These are phyloP conservation scores for Aphaenogaster floridana DNA, from an alignment of 1,140 invertebrate species.

Conservation along the genomic window DNA sequence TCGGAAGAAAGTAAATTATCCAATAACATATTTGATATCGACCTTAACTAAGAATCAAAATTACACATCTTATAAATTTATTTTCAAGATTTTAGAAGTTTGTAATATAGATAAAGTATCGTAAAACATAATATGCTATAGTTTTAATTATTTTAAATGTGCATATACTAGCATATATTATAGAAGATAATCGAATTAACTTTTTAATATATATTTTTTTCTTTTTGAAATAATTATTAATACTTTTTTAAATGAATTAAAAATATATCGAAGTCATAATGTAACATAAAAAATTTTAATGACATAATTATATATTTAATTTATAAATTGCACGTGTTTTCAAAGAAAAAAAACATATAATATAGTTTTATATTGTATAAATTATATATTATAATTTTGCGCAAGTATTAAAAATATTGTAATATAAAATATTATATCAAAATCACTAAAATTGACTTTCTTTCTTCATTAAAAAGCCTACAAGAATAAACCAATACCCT, in stretches of 20 bases:
- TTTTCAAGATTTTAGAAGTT: background rate
- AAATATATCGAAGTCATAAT: background rate
- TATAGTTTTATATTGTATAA: constrained; percentile 7
- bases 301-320: background rate
- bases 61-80: background rate
- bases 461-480: background rate
- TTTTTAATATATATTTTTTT: background rate
- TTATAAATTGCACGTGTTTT: background rate
- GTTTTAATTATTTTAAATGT: background rate
- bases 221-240: background rate
- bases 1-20: background rate
- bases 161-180: background rate
- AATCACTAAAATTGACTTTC: constrained; percentile 14
- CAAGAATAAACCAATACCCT: background rate
- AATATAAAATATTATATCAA: background rate
- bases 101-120: background rate
- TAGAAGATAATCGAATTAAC: background rate
- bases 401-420: background rate
- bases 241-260: background rate
- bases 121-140: background rate
- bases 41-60: background rate
- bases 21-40: background rate
- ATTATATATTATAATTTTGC: constrained; percentile 7
- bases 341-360: background rate
- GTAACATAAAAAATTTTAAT: background rate